Evolutionary conservation across 2,797 vertebrate genomes (phyloP), one percentile per base, ranked within the genome.

Genomic region (Nyctibius grandis): DNA sequence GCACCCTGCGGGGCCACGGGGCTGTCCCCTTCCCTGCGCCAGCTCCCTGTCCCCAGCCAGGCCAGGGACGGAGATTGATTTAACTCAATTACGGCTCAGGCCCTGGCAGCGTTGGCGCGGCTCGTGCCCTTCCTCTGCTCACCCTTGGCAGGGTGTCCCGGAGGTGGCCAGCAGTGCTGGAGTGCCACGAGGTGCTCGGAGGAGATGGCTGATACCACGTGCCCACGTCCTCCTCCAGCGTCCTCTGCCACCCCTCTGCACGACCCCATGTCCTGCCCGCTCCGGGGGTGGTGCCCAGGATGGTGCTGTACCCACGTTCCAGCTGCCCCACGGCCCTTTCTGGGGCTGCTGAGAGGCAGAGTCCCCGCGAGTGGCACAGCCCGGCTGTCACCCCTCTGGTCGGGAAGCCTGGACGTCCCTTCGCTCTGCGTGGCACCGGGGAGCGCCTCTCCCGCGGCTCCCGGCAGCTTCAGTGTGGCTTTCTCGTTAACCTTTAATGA

Each of bases 401-500:
- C 69, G 64, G 40, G 33, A 50, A 88, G 82, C 53, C 80, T 45
- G 76, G 60, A 5, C 3, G 12, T 80, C 73, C 79, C 79, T 75
- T 84, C 10, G 4, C 33, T 42, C 44, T 9, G 7, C 0, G 1
- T 85, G 85, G 65, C 76, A 36, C 44, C 0, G 1, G 65, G 53
- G 51, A 67, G 44, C 3, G 2, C 79, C 80, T 68, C 64, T 84
- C 48, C 61, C 0, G 1, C 1, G 0, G 67, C 34, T 40, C 38
- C 54, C 22, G 1, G 69, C 86, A 36, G 80, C 72, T 88, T 79
- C 23, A 85, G 89, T 6, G 1, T 72, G 89, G 65, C 90, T 89
- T 74, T 83, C 87, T 72, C 22, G 36, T 97, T 97, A 96, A 96
- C 81, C 84, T 93, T 97, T 96, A 97, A 97, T 96, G 95, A 97